Percentiles rank a stretch among this genome's conserved stretches.
phyloP scores from a whole-genome alignment of 2,888 invertebrate genomes.

The Thumatha senex region DNA sequence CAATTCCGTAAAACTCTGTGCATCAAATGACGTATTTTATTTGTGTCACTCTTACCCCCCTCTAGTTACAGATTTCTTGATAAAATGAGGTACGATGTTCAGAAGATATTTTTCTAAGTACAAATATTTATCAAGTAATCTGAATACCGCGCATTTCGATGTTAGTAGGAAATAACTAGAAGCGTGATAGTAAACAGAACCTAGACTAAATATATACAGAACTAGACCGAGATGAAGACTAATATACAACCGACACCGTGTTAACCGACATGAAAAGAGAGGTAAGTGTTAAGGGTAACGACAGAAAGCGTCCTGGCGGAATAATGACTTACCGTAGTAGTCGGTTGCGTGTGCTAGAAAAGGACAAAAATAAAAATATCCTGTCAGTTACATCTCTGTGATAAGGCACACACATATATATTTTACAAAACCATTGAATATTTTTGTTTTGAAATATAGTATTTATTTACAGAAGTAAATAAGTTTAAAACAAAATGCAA shows the following conservation, averaged over 20 bases:
- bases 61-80: conserved; percentile 67
- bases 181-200: conserved; percentile 71
- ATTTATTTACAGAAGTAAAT: conserved; percentile 36
- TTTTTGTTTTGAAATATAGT: conserved; percentile 32
- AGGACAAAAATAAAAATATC: conserved; percentile 76
- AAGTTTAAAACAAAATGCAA: conserved; percentile 27
- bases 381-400: conserved; percentile 57
- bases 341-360: conserved; percentile 96
- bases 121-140: conserved; percentile 67
- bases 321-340: conserved; percentile 99
- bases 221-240: conserved; percentile 56
- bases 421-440: conserved; percentile 36
- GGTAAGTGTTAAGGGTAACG: conserved; percentile 57
- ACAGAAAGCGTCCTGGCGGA: conserved; percentile 82
- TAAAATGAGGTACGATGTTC: conserved; percentile 39
- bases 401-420: conserved; percentile 26
- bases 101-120: conserved; percentile 15
- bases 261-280: conserved; percentile 62
- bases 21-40: conserved; percentile 46
- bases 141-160: conserved; percentile 59
- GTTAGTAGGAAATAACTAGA: conserved; percentile 79
- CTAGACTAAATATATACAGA: conserved; percentile 68
- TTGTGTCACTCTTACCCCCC: conserved; percentile 52
- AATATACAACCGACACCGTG: conserved; percentile 74
- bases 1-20: conserved; percentile 50